These are phyloP conservation scores for Saccostrea cuccullata DNA, from an alignment of 1,140 invertebrate species.

Conservation along the genomic window DNA sequence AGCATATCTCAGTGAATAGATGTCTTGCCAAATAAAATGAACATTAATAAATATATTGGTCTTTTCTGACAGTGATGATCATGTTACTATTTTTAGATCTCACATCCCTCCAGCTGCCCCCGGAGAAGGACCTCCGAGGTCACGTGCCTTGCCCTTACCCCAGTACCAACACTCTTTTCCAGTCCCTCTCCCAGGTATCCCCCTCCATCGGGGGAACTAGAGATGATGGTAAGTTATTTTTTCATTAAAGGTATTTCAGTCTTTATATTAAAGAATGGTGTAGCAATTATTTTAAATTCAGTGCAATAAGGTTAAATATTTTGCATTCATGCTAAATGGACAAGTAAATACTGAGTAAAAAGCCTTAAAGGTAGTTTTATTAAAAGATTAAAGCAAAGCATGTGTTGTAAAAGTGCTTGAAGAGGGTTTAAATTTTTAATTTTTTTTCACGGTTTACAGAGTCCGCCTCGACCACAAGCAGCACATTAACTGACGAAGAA, in stretches of 20 bases:
- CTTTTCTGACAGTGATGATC: no score
- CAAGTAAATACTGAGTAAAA: no score
- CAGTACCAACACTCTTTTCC: neutral
- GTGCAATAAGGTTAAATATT: no score
- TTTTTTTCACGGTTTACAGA: constrained; percentile 17
- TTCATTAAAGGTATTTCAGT: neutral
- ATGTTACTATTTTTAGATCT: neutral
- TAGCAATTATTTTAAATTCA: no score
- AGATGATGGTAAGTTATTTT: neutral
- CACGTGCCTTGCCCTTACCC: neutral
- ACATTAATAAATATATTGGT: neutral
- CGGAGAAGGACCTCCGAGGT: neutral
- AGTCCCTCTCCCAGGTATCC: neutral
- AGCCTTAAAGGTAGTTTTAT: no score
- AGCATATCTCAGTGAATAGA: no score
- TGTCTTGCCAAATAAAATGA: neutral
- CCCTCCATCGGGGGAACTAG: neutral
- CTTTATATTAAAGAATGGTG: no score
- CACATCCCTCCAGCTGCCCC: neutral
- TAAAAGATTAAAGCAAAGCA: no score
- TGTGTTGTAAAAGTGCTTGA: no score
- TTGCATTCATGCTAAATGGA: no score
- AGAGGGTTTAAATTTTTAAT: no score
- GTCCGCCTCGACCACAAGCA: constrained; percentile 36
- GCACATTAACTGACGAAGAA: constrained; percentile 35